phyloP scores from a whole-genome alignment of 2,888 invertebrate genomes.

The Oligia strigilis region DNA sequence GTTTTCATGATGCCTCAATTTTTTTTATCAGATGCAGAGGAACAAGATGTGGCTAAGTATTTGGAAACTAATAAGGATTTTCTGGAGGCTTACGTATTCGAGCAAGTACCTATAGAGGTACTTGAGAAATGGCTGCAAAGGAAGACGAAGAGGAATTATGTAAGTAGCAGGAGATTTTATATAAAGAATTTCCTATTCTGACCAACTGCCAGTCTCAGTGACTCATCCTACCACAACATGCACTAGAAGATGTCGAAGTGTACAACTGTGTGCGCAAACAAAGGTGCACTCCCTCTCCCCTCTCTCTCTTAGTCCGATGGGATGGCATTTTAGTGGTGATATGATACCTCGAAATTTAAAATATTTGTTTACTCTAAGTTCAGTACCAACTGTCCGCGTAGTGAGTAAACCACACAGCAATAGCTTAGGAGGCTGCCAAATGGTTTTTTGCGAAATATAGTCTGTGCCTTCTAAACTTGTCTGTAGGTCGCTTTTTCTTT shows the following conservation, averaged over 20 bases:
- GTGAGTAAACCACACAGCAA: background rate
- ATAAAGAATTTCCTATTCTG: background rate
- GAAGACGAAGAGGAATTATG: slow-evolving; percentile 66
- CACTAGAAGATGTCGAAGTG: background rate
- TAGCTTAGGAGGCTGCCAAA: background rate
- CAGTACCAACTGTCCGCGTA: background rate
- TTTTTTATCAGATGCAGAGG: slow-evolving; percentile 60
- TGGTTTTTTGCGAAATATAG: background rate
- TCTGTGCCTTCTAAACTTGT: background rate
- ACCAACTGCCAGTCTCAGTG: background rate
- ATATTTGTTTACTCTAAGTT: background rate
- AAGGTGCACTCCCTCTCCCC: background rate
- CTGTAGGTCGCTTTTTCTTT: background rate
- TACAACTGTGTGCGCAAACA: no score
- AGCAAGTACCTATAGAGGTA: slow-evolving; percentile 91
- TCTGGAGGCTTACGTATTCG: slow-evolving; percentile 92
- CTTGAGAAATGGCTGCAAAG: slow-evolving; percentile 92
- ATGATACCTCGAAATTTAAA: background rate
- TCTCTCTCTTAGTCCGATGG: background rate
- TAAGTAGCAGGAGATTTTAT: slow-evolving; percentile 60
- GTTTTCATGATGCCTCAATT: background rate
- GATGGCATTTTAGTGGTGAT: background rate
- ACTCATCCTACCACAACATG: no score
- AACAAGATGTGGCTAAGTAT: slow-evolving; percentile 83
- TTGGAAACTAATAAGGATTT: slow-evolving; percentile 92